A percentile compares a stretch with the other conserved stretches of the same genome.
These are phyloP conservation scores for Rhipidura dahli DNA, from an alignment of 2,113 vertebrate genomes.

Conservation along the genomic window DNA sequence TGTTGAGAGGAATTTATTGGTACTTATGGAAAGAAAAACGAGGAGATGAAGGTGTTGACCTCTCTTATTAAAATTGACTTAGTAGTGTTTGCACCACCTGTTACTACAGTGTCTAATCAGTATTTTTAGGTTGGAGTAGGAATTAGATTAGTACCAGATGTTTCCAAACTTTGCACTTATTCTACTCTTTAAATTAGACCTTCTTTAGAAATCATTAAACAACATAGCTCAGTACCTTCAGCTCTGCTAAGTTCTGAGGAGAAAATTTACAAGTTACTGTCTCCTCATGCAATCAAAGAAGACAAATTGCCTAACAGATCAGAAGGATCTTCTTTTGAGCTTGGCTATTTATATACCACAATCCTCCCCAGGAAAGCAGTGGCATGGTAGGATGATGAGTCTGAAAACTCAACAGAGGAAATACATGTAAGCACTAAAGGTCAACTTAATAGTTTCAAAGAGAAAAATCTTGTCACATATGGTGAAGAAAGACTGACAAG, in stretches of 20 bases:
- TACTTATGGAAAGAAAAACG: conserved; percentile 18
- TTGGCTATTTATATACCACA: background rate
- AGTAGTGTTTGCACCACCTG: conserved; percentile 59
- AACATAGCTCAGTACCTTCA: background rate
- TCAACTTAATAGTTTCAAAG: conserved; percentile 29
- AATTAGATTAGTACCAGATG: conserved; percentile 64
- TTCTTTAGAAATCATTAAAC: background rate
- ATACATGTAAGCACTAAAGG: background rate
- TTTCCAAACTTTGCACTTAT: conserved; percentile 15
- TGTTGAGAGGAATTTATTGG: conserved; percentile 55
- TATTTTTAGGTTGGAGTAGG: background rate
- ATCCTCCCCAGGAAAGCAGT: background rate
- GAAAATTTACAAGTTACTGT: background rate
- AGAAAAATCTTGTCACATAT: conserved; percentile 31
- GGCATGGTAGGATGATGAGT: background rate
- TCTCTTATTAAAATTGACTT: conserved; percentile 64
- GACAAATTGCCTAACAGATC: background rate
- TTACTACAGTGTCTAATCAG: conserved; percentile 42
- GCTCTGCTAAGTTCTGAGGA: background rate
- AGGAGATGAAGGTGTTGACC: conserved; percentile 45
- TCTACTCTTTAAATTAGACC: background rate
- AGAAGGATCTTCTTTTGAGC: background rate
- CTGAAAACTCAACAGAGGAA: conserved; percentile 28
- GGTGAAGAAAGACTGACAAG: conserved; percentile 13
- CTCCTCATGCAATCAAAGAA: background rate